Conservation (phyloP, 2,113 vertebrate genomes). For the Cricetomys ansorgei region DNA sequence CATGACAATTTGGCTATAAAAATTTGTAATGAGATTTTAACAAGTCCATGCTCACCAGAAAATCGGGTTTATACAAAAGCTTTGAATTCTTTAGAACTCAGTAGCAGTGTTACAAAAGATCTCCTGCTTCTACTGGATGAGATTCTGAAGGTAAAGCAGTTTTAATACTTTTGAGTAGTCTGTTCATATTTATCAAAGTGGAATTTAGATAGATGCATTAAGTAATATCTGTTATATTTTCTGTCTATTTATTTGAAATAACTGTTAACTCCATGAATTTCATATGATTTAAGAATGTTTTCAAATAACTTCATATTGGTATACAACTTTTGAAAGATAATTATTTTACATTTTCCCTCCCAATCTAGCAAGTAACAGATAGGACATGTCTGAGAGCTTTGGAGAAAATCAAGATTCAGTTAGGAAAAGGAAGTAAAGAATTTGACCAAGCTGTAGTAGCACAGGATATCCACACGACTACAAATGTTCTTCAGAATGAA, state of each 20-base stretch:
- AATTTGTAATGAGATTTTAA: conserved; percentile 95
- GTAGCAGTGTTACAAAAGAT: conserved; percentile 85
- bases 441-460: not conserved
- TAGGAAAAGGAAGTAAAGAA: conserved; percentile 81
- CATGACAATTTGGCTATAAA: conserved; percentile 95
- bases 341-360: conserved; percentile 12
- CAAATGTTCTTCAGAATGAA: conserved; percentile 70
- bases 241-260: conserved; percentile 38
- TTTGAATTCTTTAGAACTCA: conserved; percentile 91
- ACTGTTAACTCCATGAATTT: conserved; percentile 23
- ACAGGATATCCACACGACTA: not conserved
- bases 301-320: conserved; percentile 3
- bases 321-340: not conserved
- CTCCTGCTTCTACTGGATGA: conserved; percentile 90
- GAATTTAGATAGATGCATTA: conserved; percentile 41
- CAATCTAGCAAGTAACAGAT: conserved; percentile 92
- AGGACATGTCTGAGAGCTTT: conserved; percentile 90
- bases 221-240: not conserved
- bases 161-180: not conserved
- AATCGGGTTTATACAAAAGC: conserved; percentile 94
- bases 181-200: conserved; percentile 12
- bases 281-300: conserved; percentile 29
- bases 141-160: conserved; percentile 89
- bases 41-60: conserved; percentile 91
- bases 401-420: conserved; percentile 91